Conservation (phyloP, 37 sponge, comb jelly and placozoan genomes). For the Cliona cf. orientalis region DNA sequence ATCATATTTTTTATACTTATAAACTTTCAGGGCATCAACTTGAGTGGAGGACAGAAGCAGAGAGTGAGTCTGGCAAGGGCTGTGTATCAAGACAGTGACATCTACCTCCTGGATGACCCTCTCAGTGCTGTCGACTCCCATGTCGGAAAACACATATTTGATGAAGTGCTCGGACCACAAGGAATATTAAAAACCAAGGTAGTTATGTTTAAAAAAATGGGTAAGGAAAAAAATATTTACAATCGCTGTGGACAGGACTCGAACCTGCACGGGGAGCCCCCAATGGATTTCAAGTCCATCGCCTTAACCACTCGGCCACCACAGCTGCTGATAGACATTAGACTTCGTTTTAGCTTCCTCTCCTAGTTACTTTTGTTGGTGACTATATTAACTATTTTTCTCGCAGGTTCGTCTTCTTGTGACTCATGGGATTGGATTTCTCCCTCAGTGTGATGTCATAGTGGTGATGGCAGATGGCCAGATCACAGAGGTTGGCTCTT, state of each 20-base stretch:
- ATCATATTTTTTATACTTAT: too few relatives aligned
- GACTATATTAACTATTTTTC: too few relatives aligned
- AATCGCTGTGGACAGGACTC: too few relatives aligned
- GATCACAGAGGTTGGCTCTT: conserved; percentile 81
- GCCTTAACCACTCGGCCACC: too few relatives aligned
- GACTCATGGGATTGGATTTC: conserved; percentile 86
- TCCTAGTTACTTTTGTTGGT: too few relatives aligned
- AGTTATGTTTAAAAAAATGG: too few relatives aligned
- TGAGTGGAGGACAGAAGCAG: conserved; percentile 99
- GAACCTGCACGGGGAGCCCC: too few relatives aligned
- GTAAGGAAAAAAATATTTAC: too few relatives aligned
- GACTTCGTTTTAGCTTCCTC: too few relatives aligned
- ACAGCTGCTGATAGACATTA: too few relatives aligned
- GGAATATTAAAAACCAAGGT: conserved; percentile 94
- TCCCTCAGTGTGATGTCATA: conserved; percentile 91
- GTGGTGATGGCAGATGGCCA: conserved; percentile 79
- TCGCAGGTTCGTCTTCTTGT: conserved; percentile 86
- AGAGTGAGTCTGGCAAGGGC: conserved; percentile 94
- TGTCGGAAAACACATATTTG: conserved; percentile 98
- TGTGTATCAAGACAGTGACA: conserved; percentile 88
- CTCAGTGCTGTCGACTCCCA: conserved; percentile 97
- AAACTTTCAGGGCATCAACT: conserved; percentile 96
- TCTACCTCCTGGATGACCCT: conserved; percentile 95
- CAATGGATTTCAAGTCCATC: too few relatives aligned
- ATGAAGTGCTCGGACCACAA: conserved; percentile 94